Conservation (phyloP, 2,888 invertebrate genomes). For the Eristalis tenax region DNA sequence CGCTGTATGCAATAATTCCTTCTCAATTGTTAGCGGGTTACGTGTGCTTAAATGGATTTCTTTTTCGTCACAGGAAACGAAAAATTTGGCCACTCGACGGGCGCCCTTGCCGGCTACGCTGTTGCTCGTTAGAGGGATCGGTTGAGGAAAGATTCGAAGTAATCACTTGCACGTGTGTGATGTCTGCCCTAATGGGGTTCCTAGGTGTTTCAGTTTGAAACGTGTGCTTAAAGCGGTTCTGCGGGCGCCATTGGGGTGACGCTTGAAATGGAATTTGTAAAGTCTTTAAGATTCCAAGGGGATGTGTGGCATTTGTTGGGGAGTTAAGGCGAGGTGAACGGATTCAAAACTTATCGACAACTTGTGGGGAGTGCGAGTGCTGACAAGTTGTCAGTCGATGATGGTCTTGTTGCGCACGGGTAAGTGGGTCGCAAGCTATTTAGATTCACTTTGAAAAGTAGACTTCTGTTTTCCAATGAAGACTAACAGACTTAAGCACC, state of each 20-base stretch:
- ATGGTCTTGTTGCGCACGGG: no score
- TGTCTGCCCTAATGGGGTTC: not conserved
- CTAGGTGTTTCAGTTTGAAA: not conserved
- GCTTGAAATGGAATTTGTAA: not conserved
- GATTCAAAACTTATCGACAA: no score
- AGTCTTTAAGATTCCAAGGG: not conserved
- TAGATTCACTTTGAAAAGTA: no score
- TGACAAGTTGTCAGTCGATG: no score
- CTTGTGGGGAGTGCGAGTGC: no score
- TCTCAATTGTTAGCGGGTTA: conserved; percentile 63
- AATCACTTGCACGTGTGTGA: not conserved
- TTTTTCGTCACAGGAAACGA: conserved; percentile 56
- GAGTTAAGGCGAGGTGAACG: no score
- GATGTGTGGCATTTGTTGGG: no score
- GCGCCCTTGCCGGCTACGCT: not conserved
- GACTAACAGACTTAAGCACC: no score
- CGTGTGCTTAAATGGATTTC: conserved; percentile 55
- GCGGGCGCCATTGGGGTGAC: not conserved
- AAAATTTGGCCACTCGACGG: conserved; percentile 51
- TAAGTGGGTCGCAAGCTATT: no score
- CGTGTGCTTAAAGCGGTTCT: not conserved
- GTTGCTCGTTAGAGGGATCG: conserved; percentile 6
- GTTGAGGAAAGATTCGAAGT: not conserved
- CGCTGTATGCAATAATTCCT: conserved; percentile 54
- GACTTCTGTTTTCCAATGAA: no score